These are phyloP conservation scores for Mya arenaria DNA, from an alignment of 1,140 invertebrate species.

Conservation along the genomic window DNA sequence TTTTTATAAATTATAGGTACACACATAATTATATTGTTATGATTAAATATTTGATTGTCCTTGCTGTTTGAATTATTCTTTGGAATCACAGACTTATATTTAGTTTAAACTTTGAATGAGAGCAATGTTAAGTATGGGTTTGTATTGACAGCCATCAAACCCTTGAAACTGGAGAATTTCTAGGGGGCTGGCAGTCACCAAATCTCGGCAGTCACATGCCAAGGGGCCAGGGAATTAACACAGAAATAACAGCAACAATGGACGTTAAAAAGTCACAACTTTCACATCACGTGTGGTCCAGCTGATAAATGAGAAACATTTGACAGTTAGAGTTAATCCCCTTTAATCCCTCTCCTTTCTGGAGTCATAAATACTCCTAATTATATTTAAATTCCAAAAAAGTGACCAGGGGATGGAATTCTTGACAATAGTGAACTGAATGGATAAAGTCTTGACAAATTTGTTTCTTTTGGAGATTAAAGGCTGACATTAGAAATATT, in stretches of 20 bases:
- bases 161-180: no score
- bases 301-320: conserved; percentile 52
- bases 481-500: no score
- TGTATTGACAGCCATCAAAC: no score
- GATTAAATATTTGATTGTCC: no score
- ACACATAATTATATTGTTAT: no score
- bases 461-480: no score
- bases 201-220: background rate
- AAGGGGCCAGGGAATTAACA: background rate
- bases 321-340: conserved; percentile 52
- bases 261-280: conserved; percentile 22
- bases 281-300: conserved; percentile 48
- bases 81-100: no score
- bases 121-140: no score
- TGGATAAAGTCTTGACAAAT: background rate
- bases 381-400: conserved; percentile 46
- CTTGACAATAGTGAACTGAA: background rate
- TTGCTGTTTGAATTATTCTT: no score
- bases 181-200: background rate
- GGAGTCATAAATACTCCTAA: conserved; percentile 54
- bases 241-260: conserved; percentile 12
- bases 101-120: no score
- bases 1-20: no score
- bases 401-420: conserved; percentile 4
- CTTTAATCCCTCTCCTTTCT: conserved; percentile 45